A percentile compares a stretch with the other conserved stretches of the same genome.
Evolutionary conservation across 2,113 vertebrate species (phyloP).

Genomic region (Bothrops jararaca): DNA sequence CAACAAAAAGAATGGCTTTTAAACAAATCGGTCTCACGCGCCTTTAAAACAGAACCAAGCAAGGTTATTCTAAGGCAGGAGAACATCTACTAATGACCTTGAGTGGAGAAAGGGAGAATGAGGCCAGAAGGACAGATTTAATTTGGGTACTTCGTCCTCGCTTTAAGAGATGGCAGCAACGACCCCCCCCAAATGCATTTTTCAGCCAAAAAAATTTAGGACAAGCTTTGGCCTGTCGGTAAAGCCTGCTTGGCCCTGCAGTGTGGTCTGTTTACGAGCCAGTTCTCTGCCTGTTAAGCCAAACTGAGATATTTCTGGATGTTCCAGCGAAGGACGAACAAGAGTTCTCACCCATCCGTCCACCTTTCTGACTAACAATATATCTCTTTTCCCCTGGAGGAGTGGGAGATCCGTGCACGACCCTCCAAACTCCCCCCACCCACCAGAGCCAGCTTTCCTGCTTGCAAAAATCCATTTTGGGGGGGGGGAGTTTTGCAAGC

Average conservation of each 20-base stretch:
- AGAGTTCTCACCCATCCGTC: not conserved
- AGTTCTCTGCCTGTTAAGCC: too few species aligned
- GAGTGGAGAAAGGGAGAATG: conserved; percentile 20
- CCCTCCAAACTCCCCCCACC: not conserved
- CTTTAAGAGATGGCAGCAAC: not conserved
- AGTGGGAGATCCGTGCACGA: not conserved
- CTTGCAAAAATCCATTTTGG: not conserved
- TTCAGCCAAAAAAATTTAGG: not conserved
- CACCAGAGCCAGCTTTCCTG: not conserved
- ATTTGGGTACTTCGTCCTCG: accelerated
- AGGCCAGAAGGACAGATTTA: not conserved
- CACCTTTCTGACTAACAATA: not conserved
- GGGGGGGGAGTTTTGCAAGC: not conserved
- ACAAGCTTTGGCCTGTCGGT: not conserved
- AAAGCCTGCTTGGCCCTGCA: accelerated
- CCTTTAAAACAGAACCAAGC: not conserved
- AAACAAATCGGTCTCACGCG: accelerated
- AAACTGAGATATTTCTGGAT: not conserved
- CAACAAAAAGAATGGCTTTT: not conserved
- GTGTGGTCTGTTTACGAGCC: accelerated
- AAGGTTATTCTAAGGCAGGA: not conserved
- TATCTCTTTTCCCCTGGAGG: not conserved
- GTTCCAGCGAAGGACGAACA: not conserved
- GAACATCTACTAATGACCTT: conserved; percentile 47
- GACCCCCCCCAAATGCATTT: not conserved